Base-by-base conservation (phyloP, 2,113 vertebrate genomes). In the Mesoclemmys tuberculata region DNA sequence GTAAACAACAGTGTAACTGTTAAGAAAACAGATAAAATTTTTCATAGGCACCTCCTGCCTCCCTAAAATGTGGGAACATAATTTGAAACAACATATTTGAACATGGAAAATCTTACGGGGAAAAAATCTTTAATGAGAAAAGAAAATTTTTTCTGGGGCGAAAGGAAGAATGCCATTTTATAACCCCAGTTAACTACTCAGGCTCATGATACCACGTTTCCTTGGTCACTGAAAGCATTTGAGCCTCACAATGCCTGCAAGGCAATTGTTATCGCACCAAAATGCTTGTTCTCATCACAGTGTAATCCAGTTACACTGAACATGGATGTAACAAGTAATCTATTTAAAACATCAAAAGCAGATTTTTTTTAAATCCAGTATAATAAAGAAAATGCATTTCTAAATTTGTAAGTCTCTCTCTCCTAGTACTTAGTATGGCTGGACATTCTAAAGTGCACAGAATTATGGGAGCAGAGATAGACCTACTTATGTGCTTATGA, bases 161-260 rank as follows among this genome's bases (percentile, higher is more conserved):
- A 88, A n/a, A 41, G 14, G 85, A 82, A 0, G 0, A 44, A 0
- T 61, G 5, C 51, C 12, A 68, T 68, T 64, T 22, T 83, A 79
- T 75, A 81, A 49, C 54, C 81, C 41, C 55, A 79, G 21, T 18
- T 8, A 0, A 0, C 79, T 41, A 82, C 31, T 55, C 74, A 92
- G 18, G 49, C 49, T 0, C 48, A 44, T 89, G 19, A 11, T 3
- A 41, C 8, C 46, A 68, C 68, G 27, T 49, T 94, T 82, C 9
- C 78, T 55, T 58, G 61, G 52, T 44, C 38, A 31, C 21, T 51
- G 80, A 68, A 88, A 12, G 41, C 64, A 68, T 3, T 3, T 74
- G 44, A 68, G 19, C 35, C 38, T 87, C 61, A 68, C 31, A 68
- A n/a, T 90, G 44, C 35, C 46, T 54, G 51, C 48, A 80, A 26